Evolutionary conservation across 1,140 invertebrate genomes (phyloP).

Genomic region (Oreohelix idahoensis): DNA sequence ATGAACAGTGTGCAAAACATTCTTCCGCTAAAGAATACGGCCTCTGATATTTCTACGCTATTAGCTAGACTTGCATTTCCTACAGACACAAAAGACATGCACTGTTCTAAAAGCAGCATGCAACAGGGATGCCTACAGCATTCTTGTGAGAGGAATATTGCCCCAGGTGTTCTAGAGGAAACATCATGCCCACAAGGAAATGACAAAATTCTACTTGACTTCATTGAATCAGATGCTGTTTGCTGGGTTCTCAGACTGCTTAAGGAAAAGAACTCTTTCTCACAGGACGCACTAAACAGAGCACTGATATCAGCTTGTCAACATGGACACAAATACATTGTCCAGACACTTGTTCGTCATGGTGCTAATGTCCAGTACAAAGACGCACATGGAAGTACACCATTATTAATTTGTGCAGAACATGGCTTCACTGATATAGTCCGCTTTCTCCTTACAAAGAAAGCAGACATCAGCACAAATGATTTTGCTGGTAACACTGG

Average conservation of each 20-base stretch:
- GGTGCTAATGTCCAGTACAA: not conserved
- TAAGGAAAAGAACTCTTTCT: not conserved
- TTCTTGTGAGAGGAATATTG: too few species aligned
- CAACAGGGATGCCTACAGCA: too few species aligned
- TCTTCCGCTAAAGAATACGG: too few species aligned
- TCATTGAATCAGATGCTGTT: not conserved
- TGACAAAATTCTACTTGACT: not conserved
- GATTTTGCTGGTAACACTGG: not conserved
- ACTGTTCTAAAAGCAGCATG: too few species aligned
- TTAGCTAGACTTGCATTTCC: too few species aligned
- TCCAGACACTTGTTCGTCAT: not conserved
- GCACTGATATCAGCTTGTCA: not conserved
- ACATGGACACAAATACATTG: conserved; percentile 4
- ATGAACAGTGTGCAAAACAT: too few species aligned
- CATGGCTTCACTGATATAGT: not conserved
- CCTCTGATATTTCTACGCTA: too few species aligned
- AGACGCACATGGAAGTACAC: not conserved
- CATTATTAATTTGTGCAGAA: not conserved
- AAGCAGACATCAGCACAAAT: not conserved
- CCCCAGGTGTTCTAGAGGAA: too few species aligned
- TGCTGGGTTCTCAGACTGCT: not conserved
- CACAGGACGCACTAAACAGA: not conserved
- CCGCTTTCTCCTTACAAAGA: not conserved
- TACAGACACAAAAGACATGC: too few species aligned
- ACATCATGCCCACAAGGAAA: too few species aligned